Base-by-base conservation (phyloP, 2,797 vertebrate species). In the Brachymystax lenok region DNA sequence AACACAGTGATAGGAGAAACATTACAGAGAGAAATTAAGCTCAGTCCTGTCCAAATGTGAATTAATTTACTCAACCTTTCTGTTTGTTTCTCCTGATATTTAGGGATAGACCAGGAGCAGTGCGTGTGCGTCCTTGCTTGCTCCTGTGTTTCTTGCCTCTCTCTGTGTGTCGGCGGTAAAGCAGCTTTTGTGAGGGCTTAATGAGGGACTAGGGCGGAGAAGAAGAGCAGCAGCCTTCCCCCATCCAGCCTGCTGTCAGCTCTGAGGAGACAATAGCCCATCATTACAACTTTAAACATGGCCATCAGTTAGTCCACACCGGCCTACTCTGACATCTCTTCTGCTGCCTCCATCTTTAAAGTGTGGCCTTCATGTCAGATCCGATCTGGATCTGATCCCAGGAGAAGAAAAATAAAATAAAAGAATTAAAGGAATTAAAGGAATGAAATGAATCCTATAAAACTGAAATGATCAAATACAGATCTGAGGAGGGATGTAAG, bases 281-380 rank as follows among this genome's bases (percentile, higher is more conserved):
- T 85, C 83, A 86, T 90, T 88, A 87, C 71, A 79, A 80, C 71
- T 85, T 86, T 79, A 80, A 87, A 88, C 78, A 85, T 80, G 75
- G 51, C 73, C 73, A 76, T 86, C 81, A 88, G 81, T 86, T 80
- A 59, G 52, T 87, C 70, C 74, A n/a, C 68, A 21, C 21, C 24
- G n/a, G 69, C 14, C 69, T 73, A 56, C 24, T 69, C 77, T 86
- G 78, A 83, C 82, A 82, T 79, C 46, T 86, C 77, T 35, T 56
- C 76, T 74, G 19, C 50, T 80, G 74, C 61, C 66, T 80, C 64
- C 40, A 78, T 64, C 56, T 79, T 80, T 70, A 70, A 75, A 80
- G 78, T 59, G n/a, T 13, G 46, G 8, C 71, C 69, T 69, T 52
- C 51, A 72, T 30, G 76, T 74, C 17, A 13, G 7, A 66, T 52